A percentile compares a stretch with the other conserved stretches of the same genome.
Evolutionary conservation across 2,113 vertebrate species (phyloP).

Genomic region (Helogale parvula): DNA sequence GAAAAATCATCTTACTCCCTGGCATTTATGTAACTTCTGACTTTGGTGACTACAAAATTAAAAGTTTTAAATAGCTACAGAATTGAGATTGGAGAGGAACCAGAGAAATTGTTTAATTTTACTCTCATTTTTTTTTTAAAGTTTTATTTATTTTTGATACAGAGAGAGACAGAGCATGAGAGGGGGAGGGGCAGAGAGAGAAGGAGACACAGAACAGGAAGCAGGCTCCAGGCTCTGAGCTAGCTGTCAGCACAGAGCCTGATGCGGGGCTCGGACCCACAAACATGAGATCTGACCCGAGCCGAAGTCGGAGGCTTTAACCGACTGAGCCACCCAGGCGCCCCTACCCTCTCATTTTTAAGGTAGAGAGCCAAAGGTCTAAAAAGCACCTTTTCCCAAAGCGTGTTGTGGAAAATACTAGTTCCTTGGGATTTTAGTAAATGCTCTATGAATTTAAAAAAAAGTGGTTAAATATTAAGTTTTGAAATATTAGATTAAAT

Average conservation of each 20-base stretch:
- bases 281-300: too few species aligned
- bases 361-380: neutral
- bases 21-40: neutral
- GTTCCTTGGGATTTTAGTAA: neutral
- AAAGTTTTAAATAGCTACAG: neutral
- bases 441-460: neutral
- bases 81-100: neutral
- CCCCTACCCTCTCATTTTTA: neutral
- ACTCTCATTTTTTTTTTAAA: neutral
- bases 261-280: too few species aligned
- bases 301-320: too few species aligned
- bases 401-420: neutral
- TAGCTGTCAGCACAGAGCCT: too few species aligned
- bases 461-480: neutral
- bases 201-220: too few species aligned
- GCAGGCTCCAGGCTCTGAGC: too few species aligned
- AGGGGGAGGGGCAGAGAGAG: too few species aligned
- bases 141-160: too few species aligned
- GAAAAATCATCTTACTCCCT: neutral
- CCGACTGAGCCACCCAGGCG: too few species aligned
- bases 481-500: conserved; percentile 14
- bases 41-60: neutral
- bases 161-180: too few species aligned
- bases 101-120: neutral
- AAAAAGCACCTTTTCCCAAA: neutral